Evolutionary conservation across 2,113 vertebrate genomes (phyloP).

Genomic region (Hyla sarda): DNA sequence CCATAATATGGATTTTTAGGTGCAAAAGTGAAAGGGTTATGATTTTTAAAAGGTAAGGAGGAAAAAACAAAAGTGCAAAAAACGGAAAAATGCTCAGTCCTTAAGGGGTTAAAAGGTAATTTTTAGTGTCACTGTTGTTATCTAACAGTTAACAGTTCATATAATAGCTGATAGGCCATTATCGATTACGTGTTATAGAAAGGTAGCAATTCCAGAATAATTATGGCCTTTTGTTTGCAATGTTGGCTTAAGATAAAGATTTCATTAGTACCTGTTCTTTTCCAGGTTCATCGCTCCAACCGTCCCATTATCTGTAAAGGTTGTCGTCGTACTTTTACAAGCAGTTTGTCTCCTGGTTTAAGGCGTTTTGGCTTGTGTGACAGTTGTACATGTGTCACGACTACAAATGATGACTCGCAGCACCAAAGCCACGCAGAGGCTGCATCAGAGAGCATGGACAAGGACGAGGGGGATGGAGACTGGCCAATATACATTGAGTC

Average conservation of each 20-base stretch:
- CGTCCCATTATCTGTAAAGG: conserved; percentile 94
- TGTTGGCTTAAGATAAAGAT: not conserved
- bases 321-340: conserved; percentile 89
- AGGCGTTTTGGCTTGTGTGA: conserved; percentile 91
- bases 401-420: conserved; percentile 82
- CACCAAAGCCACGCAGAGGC: conserved; percentile 76
- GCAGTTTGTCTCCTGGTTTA: conserved; percentile 84
- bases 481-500: conserved; percentile 96
- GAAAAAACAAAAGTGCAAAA: too few relatives aligned
- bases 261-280: not conserved
- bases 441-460: conserved; percentile 79
- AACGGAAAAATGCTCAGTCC: too few relatives aligned
- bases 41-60: too few relatives aligned
- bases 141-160: too few relatives aligned
- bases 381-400: conserved; percentile 92
- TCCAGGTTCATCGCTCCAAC: conserved; percentile 90
- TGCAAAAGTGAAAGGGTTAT: too few relatives aligned
- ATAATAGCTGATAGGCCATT: too few relatives aligned
- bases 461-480: conserved; percentile 77
- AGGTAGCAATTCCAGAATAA: not conserved
- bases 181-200: not conserved
- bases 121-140: too few relatives aligned
- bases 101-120: too few relatives aligned
- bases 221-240: too few relatives aligned
- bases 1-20: too few relatives aligned